Percentiles rank a stretch among this genome's conserved stretches.
These are phyloP conservation scores for Venusia cambrica DNA, from an alignment of 2,888 invertebrate species.

Conservation along the genomic window DNA sequence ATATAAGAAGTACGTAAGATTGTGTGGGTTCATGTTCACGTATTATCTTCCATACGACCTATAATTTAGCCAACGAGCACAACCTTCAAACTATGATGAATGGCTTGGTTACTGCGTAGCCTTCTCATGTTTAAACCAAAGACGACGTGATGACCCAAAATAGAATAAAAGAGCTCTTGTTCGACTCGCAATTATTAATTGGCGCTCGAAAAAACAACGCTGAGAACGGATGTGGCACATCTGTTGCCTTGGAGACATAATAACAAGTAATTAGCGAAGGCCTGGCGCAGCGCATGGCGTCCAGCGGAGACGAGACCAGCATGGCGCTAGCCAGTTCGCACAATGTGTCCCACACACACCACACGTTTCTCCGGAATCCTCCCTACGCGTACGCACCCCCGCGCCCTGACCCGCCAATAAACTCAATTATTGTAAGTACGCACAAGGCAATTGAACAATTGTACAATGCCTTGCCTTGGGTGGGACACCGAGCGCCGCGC, in stretches of 20 bases:
- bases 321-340: constrained; percentile 56
- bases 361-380: constrained; percentile 60
- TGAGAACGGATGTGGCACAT: constrained; percentile 75
- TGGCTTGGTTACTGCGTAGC: constrained; percentile 29
- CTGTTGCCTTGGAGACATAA: constrained; percentile 72
- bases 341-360: constrained; percentile 73
- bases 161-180: constrained; percentile 24
- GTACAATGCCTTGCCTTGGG: constrained; percentile 31
- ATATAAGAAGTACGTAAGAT: too few relatives aligned
- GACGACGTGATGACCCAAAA: constrained; percentile 28
- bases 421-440: constrained; percentile 37
- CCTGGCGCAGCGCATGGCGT: constrained; percentile 48
- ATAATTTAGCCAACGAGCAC: constrained; percentile 46
- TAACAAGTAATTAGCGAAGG: constrained; percentile 74
- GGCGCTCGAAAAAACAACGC: constrained; percentile 40
- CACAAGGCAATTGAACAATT: constrained; percentile 38
- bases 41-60: constrained; percentile 38
- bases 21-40: too few relatives aligned
- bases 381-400: constrained; percentile 32
- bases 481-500: too few relatives aligned
- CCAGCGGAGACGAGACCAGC: constrained; percentile 38
- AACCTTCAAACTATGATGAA: constrained; percentile 35
- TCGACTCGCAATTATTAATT: constrained; percentile 32
- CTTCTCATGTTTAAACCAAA: constrained; percentile 25
- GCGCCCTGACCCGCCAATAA: constrained; percentile 32